Evolutionary conservation across 2,888 invertebrate species (phyloP).

Genomic region (Linnaemya tessellans): DNA sequence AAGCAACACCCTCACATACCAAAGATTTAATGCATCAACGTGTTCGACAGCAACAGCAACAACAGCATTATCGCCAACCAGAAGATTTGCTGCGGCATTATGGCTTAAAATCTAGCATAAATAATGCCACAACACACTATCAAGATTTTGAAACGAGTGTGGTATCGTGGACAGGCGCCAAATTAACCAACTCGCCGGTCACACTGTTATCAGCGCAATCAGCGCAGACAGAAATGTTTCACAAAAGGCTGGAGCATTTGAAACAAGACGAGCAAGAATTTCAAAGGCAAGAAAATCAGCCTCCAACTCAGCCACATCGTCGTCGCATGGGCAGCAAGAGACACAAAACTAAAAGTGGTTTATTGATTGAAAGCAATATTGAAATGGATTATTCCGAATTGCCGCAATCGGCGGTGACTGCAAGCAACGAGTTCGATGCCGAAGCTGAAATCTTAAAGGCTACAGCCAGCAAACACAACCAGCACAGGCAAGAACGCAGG

Average conservation of each 20-base stretch:
- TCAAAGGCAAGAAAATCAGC: conserved; percentile 29
- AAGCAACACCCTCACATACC: conserved; percentile 68
- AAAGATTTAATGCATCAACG: conserved; percentile 74
- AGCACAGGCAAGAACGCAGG: conserved; percentile 61
- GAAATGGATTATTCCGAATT: conserved; percentile 68
- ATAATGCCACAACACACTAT: conserved; percentile 63
- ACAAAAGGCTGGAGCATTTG: conserved; percentile 55
- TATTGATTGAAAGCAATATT: conserved; percentile 80
- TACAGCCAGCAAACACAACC: conserved; percentile 17
- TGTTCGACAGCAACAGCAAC: conserved; percentile 58
- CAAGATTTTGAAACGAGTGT: conserved; percentile 76
- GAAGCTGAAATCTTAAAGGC: conserved; percentile 60
- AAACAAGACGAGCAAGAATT: conserved; percentile 66
- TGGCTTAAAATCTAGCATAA: conserved; percentile 43
- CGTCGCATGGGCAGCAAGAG: conserved; percentile 61
- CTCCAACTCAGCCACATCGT: conserved; percentile 5
- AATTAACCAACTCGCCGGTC: conserved; percentile 70
- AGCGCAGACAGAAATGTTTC: conserved; percentile 42
- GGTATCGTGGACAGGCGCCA: conserved; percentile 79
- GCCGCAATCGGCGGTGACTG: conserved; percentile 18
- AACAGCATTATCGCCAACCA: conserved; percentile 55
- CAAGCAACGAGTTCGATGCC: conserved; percentile 42
- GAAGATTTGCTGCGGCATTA: conserved; percentile 58
- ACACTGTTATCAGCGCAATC: conserved; percentile 50
- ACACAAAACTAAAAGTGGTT: conserved; percentile 81